Evolutionary conservation across 2,888 invertebrate genomes (phyloP), one percentile per base, ranked within the genome.

Genomic region (Drosophila rubida): DNA sequence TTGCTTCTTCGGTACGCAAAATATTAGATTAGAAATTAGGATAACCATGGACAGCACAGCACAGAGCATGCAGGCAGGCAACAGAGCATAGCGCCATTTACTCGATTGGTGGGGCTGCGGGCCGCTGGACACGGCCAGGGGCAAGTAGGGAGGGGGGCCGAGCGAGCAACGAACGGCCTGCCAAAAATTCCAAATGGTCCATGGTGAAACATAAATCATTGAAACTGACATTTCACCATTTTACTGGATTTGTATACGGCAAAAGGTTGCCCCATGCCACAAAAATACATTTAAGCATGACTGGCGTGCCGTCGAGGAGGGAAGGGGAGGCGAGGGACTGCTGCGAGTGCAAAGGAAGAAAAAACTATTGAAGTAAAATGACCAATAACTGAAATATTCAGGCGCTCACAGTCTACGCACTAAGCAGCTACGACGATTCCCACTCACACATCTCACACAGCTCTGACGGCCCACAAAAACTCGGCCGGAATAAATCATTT

Each of bases 401-500:
- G 25, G 25, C 37, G 45, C 44, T 55, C 35, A n/a, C 11, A 23
- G 41, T 41, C 30, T 23, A 35, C 25, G 45, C 49, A 59, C 42
- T 55, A 35, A 58, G 45, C 46, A 57, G 46, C 14, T 25, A 25
- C 44, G 45, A 27, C 25, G 42, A 6, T 45, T 42, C 3, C 16
- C 37, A 14, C 13, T 50, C 54, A 42, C 42, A 69, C 25, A 51
- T 14, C 44, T 6, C 2, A 32, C 30, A 1, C 19, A 7, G n/a
- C n/a, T n/a, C n/a, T n/a, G n/a, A n/a, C n/a, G n/a, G n/a, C 23
- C 22, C 8, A 74, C 76, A 87, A 88, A 73, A 75, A 88, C 84
- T 88, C 32, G 81, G 88, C 78, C 88, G 83, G 87, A 79, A 91
- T 91, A 91, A 91, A 91, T 91, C 91, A 91, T 89, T 89, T 83